A percentile compares a stretch with the other conserved stretches of the same genome.
Conservation (phyloP, 2,888 invertebrate genomes). For the Cinara cedri region DNA sequence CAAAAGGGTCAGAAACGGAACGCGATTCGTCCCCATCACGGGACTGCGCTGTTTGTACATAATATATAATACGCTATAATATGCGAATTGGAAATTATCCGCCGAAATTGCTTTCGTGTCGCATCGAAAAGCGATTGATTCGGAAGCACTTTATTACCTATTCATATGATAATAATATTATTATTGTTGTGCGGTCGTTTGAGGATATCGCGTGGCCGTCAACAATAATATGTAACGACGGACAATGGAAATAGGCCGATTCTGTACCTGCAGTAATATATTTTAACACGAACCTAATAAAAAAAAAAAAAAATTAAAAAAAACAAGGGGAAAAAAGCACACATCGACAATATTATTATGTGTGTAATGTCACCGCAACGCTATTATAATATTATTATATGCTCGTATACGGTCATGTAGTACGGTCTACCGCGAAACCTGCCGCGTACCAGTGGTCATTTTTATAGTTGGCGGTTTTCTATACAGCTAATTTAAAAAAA, state of each 20-base stretch:
- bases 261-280: slow-evolving; percentile 21
- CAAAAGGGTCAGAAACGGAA: no score
- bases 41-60: no score
- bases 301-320: no score
- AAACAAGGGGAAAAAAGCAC: no score
- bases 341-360: no score
- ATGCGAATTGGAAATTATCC: slow-evolving; percentile 1
- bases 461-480: no score
- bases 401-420: no score
- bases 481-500: no score
- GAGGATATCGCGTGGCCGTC: slow-evolving; percentile 33
- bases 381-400: no score
- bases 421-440: not conserved
- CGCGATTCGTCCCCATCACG: no score
- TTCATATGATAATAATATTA: not conserved
- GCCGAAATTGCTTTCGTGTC: slow-evolving; percentile 24
- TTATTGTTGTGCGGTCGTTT: not conserved
- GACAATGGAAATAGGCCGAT: slow-evolving; percentile 50
- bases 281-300: not conserved
- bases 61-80: no score
- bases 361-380: slow-evolving; percentile 29
- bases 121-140: slow-evolving; percentile 12
- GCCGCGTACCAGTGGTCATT: not conserved
- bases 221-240: slow-evolving; percentile 34
- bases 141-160: not conserved